Evolutionary conservation across 1,140 invertebrate species (phyloP).

Genomic region (Samia ricini): DNA sequence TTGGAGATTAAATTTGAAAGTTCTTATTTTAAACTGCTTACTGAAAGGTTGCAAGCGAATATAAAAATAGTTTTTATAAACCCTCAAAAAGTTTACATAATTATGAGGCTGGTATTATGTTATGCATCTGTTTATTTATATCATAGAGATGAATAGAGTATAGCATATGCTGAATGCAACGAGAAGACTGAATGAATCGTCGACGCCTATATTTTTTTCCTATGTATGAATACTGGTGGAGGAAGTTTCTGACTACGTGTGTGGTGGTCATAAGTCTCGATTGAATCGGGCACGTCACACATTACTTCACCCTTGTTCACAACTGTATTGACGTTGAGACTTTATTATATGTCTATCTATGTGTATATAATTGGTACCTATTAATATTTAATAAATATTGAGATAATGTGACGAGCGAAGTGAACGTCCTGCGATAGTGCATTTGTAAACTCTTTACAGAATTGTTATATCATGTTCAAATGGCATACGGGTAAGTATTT

Average conservation of each 20-base stretch:
- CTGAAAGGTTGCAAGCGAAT: too few species aligned
- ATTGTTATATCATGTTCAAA: too few species aligned
- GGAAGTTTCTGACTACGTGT: neutral
- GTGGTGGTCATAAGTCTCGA: neutral
- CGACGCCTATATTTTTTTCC: conserved; percentile 28
- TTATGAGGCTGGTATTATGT: neutral
- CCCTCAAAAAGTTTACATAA: neutral
- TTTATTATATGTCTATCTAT: neutral
- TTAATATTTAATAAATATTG: neutral
- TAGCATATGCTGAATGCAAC: conserved; percentile 60
- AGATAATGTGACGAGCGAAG: neutral
- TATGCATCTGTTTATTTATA: neutral
- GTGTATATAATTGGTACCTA: conserved; percentile 6
- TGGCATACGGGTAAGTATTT: too few species aligned
- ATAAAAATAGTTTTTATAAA: neutral
- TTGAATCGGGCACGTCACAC: neutral
- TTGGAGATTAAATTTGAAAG: too few species aligned
- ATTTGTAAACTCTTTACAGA: too few species aligned
- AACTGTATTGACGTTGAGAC: neutral
- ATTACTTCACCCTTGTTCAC: neutral
- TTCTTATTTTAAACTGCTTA: too few species aligned
- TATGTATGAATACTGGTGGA: neutral
- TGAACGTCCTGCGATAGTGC: neutral
- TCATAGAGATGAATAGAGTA: neutral
- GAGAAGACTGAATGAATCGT: conserved; percentile 70